Conservation (phyloP, 2,797 vertebrate species). For the Hypotaenidia philippensis region DNA sequence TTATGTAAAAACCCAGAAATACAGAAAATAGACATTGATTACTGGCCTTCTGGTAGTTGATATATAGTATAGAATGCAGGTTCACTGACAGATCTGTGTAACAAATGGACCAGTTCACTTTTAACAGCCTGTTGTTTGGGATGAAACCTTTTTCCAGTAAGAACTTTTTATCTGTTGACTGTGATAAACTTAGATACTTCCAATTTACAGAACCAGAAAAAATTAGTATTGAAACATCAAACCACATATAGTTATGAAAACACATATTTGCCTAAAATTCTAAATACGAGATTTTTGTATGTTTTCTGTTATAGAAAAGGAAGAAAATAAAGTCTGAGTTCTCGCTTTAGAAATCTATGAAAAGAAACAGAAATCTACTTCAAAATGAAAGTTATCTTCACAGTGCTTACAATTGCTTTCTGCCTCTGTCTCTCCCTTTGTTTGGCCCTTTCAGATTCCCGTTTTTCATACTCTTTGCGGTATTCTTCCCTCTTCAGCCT, state of each 20-base stretch:
- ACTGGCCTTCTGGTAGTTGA: neutral
- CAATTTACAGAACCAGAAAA: conserved; percentile 9
- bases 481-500: conserved; percentile 95
- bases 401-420: conserved; percentile 94
- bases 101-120: neutral
- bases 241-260: conserved; percentile 15
- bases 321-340: neutral
- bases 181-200: neutral
- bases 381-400: conserved; percentile 49
- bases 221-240: neutral
- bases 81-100: neutral
- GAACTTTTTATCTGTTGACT: neutral
- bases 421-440: conserved; percentile 93
- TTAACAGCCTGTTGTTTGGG: neutral
- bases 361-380: conserved; percentile 39
- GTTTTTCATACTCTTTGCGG: conserved; percentile 92
- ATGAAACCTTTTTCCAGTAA: neutral
- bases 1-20: neutral
- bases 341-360: conserved; percentile 6
- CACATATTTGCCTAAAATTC: neutral
- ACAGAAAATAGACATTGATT: neutral
- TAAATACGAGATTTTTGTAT: neutral
- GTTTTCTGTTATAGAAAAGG: neutral
- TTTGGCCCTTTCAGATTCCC: conserved; percentile 93
- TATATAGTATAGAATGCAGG: neutral